phyloP scores from a whole-genome alignment of 1,140 invertebrate species.

The Caenorhabditis briggsae region DNA sequence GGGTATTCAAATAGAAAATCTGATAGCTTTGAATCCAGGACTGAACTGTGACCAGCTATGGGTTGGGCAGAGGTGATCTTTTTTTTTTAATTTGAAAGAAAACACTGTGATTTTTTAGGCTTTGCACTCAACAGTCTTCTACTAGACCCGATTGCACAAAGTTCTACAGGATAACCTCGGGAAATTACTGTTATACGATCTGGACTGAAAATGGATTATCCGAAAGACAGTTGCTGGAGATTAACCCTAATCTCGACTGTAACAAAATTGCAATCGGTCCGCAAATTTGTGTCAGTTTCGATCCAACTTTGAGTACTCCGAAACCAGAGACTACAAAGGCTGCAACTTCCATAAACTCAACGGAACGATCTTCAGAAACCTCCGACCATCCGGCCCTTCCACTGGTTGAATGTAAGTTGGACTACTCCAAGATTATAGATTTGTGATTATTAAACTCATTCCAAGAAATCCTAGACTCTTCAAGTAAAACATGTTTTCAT shows the following conservation, averaged over 20 bases:
- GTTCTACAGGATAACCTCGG: too few species aligned
- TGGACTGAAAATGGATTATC: too few species aligned
- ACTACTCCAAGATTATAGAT: too few species aligned
- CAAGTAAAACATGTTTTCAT: neutral
- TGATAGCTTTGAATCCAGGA: neutral
- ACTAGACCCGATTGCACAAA: neutral
- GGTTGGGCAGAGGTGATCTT: neutral
- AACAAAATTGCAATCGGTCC: too few species aligned
- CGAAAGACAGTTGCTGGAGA: too few species aligned
- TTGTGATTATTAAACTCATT: too few species aligned
- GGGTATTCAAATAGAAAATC: neutral
- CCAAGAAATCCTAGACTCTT: neutral
- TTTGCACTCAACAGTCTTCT: neutral
- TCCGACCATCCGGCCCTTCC: neutral
- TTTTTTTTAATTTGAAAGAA: neutral
- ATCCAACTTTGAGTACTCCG: too few species aligned
- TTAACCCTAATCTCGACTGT: too few species aligned
- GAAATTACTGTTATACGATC: too few species aligned
- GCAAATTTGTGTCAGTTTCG: too few species aligned
- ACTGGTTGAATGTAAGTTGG: neutral
- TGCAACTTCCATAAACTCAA: neutral
- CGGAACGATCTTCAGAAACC: neutral
- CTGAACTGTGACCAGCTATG: neutral
- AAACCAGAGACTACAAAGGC: too few species aligned
- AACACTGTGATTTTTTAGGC: neutral